Percentiles rank a stretch among this genome's conserved stretches.
These are phyloP conservation scores for Enteromius fasciolatus DNA, from an alignment of 2,797 vertebrate genomes.

Conservation along the genomic window DNA sequence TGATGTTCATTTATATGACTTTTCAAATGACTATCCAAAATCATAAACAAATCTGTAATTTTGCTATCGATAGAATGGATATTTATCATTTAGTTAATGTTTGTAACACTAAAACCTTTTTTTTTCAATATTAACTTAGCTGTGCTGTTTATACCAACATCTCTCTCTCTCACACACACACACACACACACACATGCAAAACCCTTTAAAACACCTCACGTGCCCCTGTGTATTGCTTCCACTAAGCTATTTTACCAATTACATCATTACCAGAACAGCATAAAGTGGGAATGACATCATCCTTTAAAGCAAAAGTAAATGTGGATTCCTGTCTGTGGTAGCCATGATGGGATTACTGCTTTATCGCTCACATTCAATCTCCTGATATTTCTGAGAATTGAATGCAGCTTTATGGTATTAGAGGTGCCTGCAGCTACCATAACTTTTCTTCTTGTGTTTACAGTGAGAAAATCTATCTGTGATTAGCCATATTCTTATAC, in stretches of 20 bases:
- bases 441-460: neutral
- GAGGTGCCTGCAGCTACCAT: too few relatives aligned
- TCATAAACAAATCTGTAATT: neutral
- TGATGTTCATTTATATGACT: neutral
- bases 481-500: neutral
- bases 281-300: conserved; percentile 38
- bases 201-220: conserved; percentile 5
- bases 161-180: neutral
- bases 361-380: conserved; percentile 10
- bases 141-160: neutral
- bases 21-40: neutral
- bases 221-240: conserved; percentile 16
- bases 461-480: neutral
- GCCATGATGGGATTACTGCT: conserved; percentile 3
- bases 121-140: neutral
- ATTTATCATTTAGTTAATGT: neutral
- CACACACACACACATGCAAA: neutral
- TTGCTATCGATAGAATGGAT: neutral
- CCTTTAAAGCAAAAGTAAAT: conserved; percentile 18
- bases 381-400: conserved; percentile 17
- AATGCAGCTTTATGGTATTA: neutral
- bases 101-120: neutral
- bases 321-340: conserved; percentile 23
- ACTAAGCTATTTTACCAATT: conserved; percentile 17
- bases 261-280: conserved; percentile 32